Evolutionary conservation across 2,797 vertebrate species (phyloP).

Genomic region (Scolopax bukidnonensis): DNA sequence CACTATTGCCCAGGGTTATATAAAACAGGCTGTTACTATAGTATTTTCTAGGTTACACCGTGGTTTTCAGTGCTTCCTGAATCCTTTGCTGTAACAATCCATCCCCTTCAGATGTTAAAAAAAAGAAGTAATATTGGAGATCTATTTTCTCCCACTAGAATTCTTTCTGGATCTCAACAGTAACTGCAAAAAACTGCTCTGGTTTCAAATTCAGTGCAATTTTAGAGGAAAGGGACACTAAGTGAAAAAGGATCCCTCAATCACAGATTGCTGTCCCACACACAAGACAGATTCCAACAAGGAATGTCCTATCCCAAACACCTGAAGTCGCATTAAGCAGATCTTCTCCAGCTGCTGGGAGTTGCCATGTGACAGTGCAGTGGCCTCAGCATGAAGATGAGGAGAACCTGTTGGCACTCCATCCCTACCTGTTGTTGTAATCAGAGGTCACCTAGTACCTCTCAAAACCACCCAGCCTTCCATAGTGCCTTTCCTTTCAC

Average conservation of each 20-base stretch:
- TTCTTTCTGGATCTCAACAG: neutral
- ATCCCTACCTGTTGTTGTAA: neutral
- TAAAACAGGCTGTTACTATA: neutral
- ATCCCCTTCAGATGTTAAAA: neutral
- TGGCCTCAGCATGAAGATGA: neutral
- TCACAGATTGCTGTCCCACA: neutral
- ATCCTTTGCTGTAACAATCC: neutral
- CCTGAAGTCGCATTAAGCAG: neutral
- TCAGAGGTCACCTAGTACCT: neutral
- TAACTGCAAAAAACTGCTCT: neutral
- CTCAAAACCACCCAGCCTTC: neutral
- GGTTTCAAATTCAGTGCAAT: neutral
- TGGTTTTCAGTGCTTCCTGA: neutral
- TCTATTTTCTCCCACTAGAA: neutral
- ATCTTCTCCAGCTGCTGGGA: neutral
- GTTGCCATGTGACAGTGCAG: neutral
- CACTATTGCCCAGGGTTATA: neutral
- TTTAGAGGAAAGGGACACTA: neutral
- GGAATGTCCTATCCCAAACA: neutral
- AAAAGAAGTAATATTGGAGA: neutral
- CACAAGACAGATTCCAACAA: neutral
- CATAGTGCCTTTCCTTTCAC: neutral
- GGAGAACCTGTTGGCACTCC: neutral
- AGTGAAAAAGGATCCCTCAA: neutral
- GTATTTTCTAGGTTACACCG: neutral